These are phyloP conservation scores for Eupelmus urozonus DNA, from an alignment of 2,888 invertebrate genomes.

Conservation along the genomic window DNA sequence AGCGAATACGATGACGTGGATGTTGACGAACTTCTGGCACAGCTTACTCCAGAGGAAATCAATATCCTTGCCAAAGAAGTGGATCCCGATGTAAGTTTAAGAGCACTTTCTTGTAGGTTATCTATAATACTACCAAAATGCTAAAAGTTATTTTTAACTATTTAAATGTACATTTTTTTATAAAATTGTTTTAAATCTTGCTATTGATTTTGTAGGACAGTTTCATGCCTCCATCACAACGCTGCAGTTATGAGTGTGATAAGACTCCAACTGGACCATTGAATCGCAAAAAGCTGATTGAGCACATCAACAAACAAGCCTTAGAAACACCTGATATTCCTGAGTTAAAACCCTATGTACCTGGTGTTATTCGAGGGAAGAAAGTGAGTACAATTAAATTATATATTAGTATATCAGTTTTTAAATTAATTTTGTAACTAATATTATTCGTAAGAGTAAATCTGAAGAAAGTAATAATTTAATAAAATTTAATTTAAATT, in stretches of 20 bases:
- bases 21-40: slow-evolving; percentile 95
- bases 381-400: slow-evolving; percentile 85
- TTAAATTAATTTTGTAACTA: too few species aligned
- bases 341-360: slow-evolving; percentile 94
- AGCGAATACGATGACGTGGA: slow-evolving; percentile 96
- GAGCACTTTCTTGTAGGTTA: slow-evolving; percentile 1
- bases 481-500: not conserved
- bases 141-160: slow-evolving; percentile 17
- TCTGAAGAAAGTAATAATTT: too few species aligned
- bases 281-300: slow-evolving; percentile 95
- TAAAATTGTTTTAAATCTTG: not conserved
- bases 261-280: slow-evolving; percentile 97
- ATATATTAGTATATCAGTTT: too few species aligned
- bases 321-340: slow-evolving; percentile 98
- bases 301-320: slow-evolving; percentile 99
- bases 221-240: slow-evolving; percentile 96
- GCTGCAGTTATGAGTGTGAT: slow-evolving; percentile 96
- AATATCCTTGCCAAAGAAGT: slow-evolving; percentile 98
- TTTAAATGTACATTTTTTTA: not conserved
- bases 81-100: slow-evolving; percentile 96
- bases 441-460: too few species aligned
- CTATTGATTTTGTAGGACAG: slow-evolving; percentile 87
- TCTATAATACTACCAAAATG: slow-evolving; percentile 11
- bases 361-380: slow-evolving; percentile 94
- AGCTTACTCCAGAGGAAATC: slow-evolving; percentile 96